These are phyloP conservation scores for Peromyscus attwateri DNA, from an alignment of 2,797 vertebrate genomes.

Conservation along the genomic window DNA sequence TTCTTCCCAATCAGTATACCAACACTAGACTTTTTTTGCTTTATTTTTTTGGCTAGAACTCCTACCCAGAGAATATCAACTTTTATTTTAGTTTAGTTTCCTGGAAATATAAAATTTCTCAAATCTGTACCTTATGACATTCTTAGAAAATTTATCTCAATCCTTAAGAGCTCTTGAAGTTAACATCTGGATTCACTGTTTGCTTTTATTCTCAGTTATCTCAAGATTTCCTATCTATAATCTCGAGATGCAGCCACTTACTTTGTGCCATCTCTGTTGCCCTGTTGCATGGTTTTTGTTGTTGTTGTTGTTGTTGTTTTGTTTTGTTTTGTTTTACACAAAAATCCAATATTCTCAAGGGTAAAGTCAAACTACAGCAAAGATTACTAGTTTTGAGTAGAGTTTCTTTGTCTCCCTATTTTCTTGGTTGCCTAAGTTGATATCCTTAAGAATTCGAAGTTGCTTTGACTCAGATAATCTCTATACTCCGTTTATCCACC, in stretches of 20 bases:
- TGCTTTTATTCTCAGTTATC: not conserved
- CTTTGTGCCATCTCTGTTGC: not conserved
- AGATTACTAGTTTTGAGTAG: not conserved
- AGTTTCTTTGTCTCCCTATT: not conserved
- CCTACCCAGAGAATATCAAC: not conserved
- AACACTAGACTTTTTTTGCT: no score
- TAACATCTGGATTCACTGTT: not conserved
- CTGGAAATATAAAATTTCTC: not conserved
- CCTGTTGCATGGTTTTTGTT: not conserved
- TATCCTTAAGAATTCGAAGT: not conserved
- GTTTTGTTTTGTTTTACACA: not conserved
- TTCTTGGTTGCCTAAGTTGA: not conserved
- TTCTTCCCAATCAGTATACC: no score
- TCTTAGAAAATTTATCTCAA: not conserved
- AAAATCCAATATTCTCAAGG: not conserved
- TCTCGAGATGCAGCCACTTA: not conserved
- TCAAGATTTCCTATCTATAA: not conserved
- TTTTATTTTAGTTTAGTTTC: constrained; percentile 3
- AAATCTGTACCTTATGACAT: not conserved
- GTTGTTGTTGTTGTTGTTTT: no score
- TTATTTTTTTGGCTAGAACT: not conserved
- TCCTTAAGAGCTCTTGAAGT: not conserved
- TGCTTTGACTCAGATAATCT: constrained; percentile 7
- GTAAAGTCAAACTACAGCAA: not conserved
- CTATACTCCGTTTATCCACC: not conserved